Conservation (phyloP, 2,797 vertebrate species). For the Pteronotus mesoamericanus region DNA sequence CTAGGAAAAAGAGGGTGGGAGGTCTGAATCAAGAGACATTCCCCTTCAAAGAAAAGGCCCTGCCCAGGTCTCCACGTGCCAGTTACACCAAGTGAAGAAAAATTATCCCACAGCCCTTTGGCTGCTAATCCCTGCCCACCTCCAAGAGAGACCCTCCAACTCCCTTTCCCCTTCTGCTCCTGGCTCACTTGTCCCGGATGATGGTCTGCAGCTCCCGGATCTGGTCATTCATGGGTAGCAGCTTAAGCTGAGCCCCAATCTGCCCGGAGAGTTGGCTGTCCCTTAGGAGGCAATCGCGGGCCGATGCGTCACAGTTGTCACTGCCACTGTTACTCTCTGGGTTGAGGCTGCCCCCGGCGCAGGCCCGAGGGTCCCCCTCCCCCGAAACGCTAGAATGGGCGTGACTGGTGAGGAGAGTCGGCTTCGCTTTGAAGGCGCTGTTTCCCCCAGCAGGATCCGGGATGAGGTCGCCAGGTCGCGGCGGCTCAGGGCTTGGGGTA, state of each 20-base stretch:
- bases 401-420: conserved; percentile 15
- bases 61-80: background rate
- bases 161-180: background rate
- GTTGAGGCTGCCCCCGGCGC: conserved; percentile 56
- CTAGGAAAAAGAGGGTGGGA: background rate
- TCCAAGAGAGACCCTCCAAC: background rate
- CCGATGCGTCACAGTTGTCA: conserved; percentile 29
- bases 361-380: conserved; percentile 48
- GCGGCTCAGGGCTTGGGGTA: conserved; percentile 71
- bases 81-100: background rate
- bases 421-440: background rate
- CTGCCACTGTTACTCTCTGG: conserved; percentile 70
- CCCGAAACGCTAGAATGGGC: conserved; percentile 38
- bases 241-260: conserved; percentile 88
- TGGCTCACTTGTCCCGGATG: conserved; percentile 93
- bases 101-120: background rate
- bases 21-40: background rate
- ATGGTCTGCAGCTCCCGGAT: conserved; percentile 95
- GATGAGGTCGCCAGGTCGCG: conserved; percentile 41
- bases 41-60: background rate
- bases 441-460: conserved; percentile 18
- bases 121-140: background rate
- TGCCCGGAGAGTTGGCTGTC: conserved; percentile 34
- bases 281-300: background rate
- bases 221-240: conserved; percentile 93